Evolutionary conservation across 1,140 invertebrate species (phyloP), one percentile per base, ranked within the genome.

Genomic region (Brachionus sp.): DNA sequence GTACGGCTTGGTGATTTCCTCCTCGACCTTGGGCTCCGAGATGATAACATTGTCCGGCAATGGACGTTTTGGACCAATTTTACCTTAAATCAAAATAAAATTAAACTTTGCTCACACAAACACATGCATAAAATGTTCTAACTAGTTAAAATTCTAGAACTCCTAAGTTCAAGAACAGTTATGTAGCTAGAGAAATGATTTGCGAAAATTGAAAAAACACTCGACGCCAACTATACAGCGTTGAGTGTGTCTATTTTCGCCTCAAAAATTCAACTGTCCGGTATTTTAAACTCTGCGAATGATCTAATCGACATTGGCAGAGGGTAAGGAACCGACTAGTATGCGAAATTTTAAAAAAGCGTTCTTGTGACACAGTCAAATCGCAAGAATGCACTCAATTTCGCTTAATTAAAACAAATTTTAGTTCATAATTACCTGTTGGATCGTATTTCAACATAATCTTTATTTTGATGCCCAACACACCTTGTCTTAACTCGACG

Each of bases 381-480:
- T 9, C 44, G 1, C 70, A 44, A 75, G 25, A 75, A 46, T 75
- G 70, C 70, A 75, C 70, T 75, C 70, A 75, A 25, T 75, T 75
- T 75, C 70, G 70, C 19, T 9, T 3, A 78, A 6, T 33, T 7
- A 33, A 62, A 57, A 50, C 2, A 80, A 37, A 19, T n/a, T 62
- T 62, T 57, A 39, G 39, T 39, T 19, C 5, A 35, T 9, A 25
- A 23, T 70, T 68, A 68, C 97, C 97, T 89, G 93, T 93, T 68
- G 95, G 93, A 91, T 99, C 98, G 91, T 95, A 96, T 39, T 96
- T 95, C 88, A 99, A 92, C 98, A 99, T 99, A 88, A 99, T 98
- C 90, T 99, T 99, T 0, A 99, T 97, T 91, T 98, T 98, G 87
- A 99, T 94, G 77, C 93, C 93, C 84, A 93, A 87, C 23, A 93